Evolutionary conservation across 1,140 invertebrate genomes (phyloP).

Genomic region (Drosophila athabasca): DNA sequence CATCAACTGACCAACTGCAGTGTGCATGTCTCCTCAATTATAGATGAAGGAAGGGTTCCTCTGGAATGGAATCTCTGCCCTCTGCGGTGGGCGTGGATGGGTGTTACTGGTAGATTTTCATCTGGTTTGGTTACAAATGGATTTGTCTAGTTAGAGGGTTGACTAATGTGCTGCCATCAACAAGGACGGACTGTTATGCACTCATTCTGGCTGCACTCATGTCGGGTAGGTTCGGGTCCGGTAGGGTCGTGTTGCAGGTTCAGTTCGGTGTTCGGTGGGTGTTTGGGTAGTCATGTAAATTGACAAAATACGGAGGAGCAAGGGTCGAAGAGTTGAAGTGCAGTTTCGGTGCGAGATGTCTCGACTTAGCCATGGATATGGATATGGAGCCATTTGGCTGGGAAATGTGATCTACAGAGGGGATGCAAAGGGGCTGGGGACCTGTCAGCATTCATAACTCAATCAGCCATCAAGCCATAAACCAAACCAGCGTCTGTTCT

Average conservation of each 20-base stretch:
- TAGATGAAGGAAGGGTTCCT: conserved; percentile 21
- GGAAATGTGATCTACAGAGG: conserved; percentile 22
- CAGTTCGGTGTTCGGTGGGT: conserved; percentile 28
- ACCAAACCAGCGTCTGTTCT: not conserved
- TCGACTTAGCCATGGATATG: too few species aligned
- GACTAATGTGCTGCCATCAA: conserved; percentile 56
- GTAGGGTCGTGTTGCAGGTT: too few species aligned
- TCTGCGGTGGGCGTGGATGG: conserved; percentile 19
- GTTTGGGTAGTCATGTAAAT: conserved; percentile 41
- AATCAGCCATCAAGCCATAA: conserved; percentile 59
- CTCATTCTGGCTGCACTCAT: conserved; percentile 11
- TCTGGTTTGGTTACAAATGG: conserved; percentile 59
- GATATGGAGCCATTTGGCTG: conserved; percentile 2
- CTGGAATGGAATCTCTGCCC: conserved; percentile 6
- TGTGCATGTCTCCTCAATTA: conserved; percentile 37
- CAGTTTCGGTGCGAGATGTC: too few species aligned
- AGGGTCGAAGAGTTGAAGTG: not conserved
- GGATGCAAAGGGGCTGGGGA: not conserved
- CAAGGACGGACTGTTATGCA: conserved; percentile 1
- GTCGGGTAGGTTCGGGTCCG: conserved; percentile 1
- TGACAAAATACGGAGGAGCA: conserved; percentile 32
- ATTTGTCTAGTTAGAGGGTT: conserved; percentile 55
- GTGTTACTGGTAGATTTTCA: conserved; percentile 44
- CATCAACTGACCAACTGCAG: conserved; percentile 63
- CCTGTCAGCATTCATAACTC: conserved; percentile 63